Evolutionary conservation across 2,113 vertebrate genomes (phyloP), one percentile per base, ranked within the genome.

Genomic region (Casuarius casuarius): DNA sequence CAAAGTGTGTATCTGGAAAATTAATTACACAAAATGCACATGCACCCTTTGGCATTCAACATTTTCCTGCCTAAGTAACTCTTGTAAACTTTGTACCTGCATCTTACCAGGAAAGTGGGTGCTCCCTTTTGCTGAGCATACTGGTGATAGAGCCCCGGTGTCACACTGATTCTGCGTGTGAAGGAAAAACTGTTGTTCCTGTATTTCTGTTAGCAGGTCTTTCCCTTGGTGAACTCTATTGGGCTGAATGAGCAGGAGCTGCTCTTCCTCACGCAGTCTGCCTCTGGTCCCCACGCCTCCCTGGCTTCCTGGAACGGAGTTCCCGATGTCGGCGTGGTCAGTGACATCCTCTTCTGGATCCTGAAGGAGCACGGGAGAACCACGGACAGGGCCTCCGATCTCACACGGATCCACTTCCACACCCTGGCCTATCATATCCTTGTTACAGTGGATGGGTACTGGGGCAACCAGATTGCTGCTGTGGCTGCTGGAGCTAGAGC

Each of bases 171-270:
- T 52, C 13, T 35, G 7, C 20, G 56, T 46, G 46, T 9, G 66
- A 86, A 91, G 91, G 80, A 95, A 70, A 94, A 91, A 38, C 29
- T 7, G 20, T 84, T 16, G 59, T 8, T 88, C 26, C 65, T 79
- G 33, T 97, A 86, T 98, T 98, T 94, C 92, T 97, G 98, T 99
- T 99, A 99, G 99, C 99, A 99, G 99, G 98, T 99, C 97, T 98
- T 99, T 93, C 99, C 99, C 66, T 97, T 99, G n/a, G 99, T 99
- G 94, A 98, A 98, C 93, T 99, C 99, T 76, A 98, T 99, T 0
- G 99, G 99, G 59, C 98, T 99, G 97, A 99, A 99, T 3, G 99
- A 99, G 66, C 99, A 99, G 98, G 99, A 99, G 97, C 98, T 99
- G 95, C 98, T 99, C 10, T 99, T 99, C 97, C 98, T 99, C 66